Evolutionary conservation across 2,797 vertebrate genomes (phyloP).

Genomic region (Nyctalus aviator): DNA sequence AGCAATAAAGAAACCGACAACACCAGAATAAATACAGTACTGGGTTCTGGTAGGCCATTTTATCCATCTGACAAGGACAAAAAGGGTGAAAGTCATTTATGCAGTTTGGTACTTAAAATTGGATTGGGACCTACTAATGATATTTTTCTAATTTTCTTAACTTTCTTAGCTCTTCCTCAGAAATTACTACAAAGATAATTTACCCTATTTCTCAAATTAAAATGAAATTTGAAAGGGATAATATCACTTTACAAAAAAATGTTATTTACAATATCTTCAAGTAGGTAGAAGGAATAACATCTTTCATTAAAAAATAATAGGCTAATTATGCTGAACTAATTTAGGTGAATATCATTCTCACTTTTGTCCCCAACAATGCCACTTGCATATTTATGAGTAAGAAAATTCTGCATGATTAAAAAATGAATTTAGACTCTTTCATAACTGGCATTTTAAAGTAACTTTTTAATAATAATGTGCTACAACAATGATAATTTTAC

Average conservation of each 20-base stretch:
- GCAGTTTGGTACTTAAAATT: slow-evolving; percentile 53
- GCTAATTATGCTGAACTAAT: slow-evolving; percentile 62
- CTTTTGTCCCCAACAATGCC: slow-evolving; percentile 69
- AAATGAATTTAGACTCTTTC: slow-evolving; percentile 63
- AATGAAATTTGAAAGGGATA: slow-evolving; percentile 36
- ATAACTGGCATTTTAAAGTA: slow-evolving; percentile 72
- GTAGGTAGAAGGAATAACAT: not conserved
- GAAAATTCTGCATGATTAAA: slow-evolving; percentile 70
- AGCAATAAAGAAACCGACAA: slow-evolving; percentile 20
- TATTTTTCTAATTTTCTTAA: slow-evolving; percentile 53
- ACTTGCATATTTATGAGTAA: slow-evolving; percentile 66
- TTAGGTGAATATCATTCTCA: slow-evolving; percentile 49
- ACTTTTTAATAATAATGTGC: slow-evolving; percentile 66
- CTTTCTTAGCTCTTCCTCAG: slow-evolving; percentile 50
- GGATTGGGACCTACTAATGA: slow-evolving; percentile 52
- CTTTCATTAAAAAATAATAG: slow-evolving; percentile 60
- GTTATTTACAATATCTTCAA: slow-evolving; percentile 38
- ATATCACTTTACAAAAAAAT: slow-evolving; percentile 49
- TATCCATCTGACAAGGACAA: slow-evolving; percentile 21
- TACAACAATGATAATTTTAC: slow-evolving; percentile 73
- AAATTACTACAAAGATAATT: slow-evolving; percentile 60
- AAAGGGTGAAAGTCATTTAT: slow-evolving; percentile 50
- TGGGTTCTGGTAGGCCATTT: slow-evolving; percentile 49
- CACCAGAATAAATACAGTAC: slow-evolving; percentile 18
- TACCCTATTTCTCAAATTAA: slow-evolving; percentile 63